Percentiles rank a stretch among this genome's conserved stretches.
phyloP scores from a whole-genome alignment of 92 coral and sea anemone genomes.

The Heteractis magnifica region DNA sequence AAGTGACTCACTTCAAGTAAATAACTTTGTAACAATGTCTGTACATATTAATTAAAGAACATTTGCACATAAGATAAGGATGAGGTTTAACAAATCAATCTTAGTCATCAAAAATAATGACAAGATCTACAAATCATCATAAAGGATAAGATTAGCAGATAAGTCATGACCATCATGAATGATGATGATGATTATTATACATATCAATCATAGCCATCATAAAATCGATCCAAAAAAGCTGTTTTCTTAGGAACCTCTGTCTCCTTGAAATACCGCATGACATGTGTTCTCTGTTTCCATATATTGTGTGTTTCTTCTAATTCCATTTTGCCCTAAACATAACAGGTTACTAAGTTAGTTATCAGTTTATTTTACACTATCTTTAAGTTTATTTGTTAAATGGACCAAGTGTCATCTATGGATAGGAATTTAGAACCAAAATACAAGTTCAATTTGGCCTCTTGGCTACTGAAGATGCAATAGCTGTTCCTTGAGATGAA shows the following conservation, averaged over 20 bases:
- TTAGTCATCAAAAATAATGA: too few relatives aligned
- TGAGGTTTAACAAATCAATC: too few relatives aligned
- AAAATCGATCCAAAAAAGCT: slow-evolving; percentile 86
- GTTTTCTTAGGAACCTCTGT: slow-evolving; percentile 70
- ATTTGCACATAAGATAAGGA: too few relatives aligned
- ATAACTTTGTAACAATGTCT: neutral
- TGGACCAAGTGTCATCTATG: too few relatives aligned
- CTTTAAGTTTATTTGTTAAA: too few relatives aligned
- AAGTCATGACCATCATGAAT: slow-evolving; percentile 91
- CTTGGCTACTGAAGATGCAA: too few relatives aligned
- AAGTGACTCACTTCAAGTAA: neutral
- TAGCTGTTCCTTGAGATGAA: too few relatives aligned
- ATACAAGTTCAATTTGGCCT: too few relatives aligned
- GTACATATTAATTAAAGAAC: neutral
- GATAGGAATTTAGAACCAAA: too few relatives aligned
- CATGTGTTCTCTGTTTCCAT: slow-evolving; percentile 96
- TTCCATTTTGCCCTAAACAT: slow-evolving; percentile 87
- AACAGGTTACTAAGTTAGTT: neutral
- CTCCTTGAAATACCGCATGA: slow-evolving; percentile 97
- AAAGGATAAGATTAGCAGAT: neutral
- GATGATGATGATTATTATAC: neutral
- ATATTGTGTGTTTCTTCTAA: slow-evolving; percentile 97
- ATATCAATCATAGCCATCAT: slow-evolving; percentile 83
- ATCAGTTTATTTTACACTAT: neutral
- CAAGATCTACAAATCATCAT: too few relatives aligned